Percentiles rank a stretch among this genome's conserved stretches.
phyloP scores from a whole-genome alignment of 2,113 vertebrate genomes.

The Otolemur garnettii region DNA sequence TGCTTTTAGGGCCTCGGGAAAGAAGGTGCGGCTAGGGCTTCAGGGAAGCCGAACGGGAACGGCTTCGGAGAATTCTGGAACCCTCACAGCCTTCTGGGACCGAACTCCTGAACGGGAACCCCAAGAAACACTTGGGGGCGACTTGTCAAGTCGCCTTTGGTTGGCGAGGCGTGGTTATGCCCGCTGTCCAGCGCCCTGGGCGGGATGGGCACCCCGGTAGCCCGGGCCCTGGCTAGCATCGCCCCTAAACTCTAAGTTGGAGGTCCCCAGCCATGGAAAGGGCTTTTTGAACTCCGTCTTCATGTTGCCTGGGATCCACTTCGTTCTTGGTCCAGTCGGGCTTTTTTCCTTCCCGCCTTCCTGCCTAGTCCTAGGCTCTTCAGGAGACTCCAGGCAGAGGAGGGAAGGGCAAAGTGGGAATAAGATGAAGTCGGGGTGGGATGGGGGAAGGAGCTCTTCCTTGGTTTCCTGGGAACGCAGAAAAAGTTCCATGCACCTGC shows the following conservation, averaged over 20 bases:
- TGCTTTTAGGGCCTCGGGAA: background rate
- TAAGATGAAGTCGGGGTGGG: background rate
- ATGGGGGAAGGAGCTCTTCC: background rate
- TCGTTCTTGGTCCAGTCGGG: background rate
- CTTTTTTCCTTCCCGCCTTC: background rate
- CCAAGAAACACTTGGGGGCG: background rate
- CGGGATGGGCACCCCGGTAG: background rate
- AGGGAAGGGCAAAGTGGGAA: background rate
- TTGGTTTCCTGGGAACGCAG: background rate
- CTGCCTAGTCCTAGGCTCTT: background rate
- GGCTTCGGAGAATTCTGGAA: background rate
- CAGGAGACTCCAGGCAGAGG: background rate
- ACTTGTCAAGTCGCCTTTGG: background rate
- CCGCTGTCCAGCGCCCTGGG: rapidly evolving
- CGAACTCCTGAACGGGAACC: background rate
- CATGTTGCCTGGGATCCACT: background rate
- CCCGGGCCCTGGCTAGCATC: background rate
- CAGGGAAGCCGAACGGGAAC: background rate
- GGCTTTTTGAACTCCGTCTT: background rate
- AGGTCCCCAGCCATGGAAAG: background rate
- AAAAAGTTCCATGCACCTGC: background rate
- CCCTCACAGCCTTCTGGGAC: background rate
- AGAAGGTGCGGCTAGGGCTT: background rate
- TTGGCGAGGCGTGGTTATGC: background rate
- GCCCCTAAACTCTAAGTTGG: background rate